Evolutionary conservation across 2,113 vertebrate species (phyloP), one percentile per base, ranked within the genome.

Genomic region (Zeus faber): DNA sequence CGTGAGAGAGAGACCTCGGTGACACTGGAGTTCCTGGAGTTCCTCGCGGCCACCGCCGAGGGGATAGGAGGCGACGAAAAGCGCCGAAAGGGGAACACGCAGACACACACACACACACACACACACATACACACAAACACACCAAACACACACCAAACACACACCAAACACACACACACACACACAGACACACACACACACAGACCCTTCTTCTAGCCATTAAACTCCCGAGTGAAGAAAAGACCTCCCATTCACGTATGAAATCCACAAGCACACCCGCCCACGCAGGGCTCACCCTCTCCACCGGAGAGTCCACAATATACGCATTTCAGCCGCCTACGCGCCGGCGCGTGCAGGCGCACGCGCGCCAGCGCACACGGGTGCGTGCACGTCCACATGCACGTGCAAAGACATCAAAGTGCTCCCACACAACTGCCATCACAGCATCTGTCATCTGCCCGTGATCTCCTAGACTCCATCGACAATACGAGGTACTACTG

Each of bases 261-360:
- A 52, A 25, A 56, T 44, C 23, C 58, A 58, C 47, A 44, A 40
- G 49, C 27, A 29, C 31, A 60, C 70, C 69, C 77, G 73, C 63
- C 69, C 77, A 74, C 63, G 48, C 66, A 70, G 46, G 44, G 53
- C 54, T 67, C 58, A 49, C 61, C 33, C 2, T 37, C 33, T 20
- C 59, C 13, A 17, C 39, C 56, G 29, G 41, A 47, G 49, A 80
- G 67, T 77, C 79, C 63, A 68, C 62, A 79, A 74, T 68, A 73
- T 58, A 67, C 37, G 18, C 63, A 59, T 73, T n/a, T 17, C 52
- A 78, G 26, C 62, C 54, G 22, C 68, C 76, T 72, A 81, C 79
- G 69, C 72, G 53, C 47, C 31, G n/a, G 17, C 10, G 41, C 11
- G 41, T 22, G 20, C 54, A 67, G 39, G 21, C 48, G 39, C n/a